Conservation (phyloP, 2,113 vertebrate species). For the Malurus alboscapulatus region DNA sequence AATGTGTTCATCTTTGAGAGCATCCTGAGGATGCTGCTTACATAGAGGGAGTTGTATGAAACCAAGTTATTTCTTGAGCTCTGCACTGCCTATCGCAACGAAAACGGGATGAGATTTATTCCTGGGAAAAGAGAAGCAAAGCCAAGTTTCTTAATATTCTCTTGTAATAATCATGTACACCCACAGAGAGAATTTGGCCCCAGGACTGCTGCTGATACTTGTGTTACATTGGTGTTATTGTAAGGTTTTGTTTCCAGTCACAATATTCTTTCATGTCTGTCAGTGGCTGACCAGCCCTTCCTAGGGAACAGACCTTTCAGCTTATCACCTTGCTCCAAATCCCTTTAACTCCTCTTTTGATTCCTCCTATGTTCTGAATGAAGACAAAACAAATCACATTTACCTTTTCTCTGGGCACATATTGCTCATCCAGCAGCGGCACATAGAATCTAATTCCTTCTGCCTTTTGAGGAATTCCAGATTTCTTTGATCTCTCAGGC, state of each 20-base stretch:
- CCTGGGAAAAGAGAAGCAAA: background rate
- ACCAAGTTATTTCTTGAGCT: background rate
- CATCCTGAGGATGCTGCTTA: background rate
- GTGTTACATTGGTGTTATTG: background rate
- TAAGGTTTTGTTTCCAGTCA: background rate
- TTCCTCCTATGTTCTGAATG: background rate
- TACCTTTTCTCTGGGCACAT: background rate
- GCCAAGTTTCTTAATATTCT: background rate
- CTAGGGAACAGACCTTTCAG: background rate
- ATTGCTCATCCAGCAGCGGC: background rate
- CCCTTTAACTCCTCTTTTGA: background rate
- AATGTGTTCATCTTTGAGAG: background rate
- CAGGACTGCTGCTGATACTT: background rate
- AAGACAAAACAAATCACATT: background rate
- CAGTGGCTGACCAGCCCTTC: background rate
- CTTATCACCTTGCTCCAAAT: background rate
- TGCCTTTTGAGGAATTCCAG: background rate
- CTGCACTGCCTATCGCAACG: background rate
- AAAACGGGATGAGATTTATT: slow-evolving; percentile 15
- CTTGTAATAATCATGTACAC: background rate
- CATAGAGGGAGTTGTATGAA: background rate
- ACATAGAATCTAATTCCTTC: background rate
- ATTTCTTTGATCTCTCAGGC: background rate
- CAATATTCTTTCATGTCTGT: background rate
- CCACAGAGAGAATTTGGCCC: background rate